Evolutionary conservation across 2,113 vertebrate genomes (phyloP).

Genomic region (Oophaga pumilio): DNA sequence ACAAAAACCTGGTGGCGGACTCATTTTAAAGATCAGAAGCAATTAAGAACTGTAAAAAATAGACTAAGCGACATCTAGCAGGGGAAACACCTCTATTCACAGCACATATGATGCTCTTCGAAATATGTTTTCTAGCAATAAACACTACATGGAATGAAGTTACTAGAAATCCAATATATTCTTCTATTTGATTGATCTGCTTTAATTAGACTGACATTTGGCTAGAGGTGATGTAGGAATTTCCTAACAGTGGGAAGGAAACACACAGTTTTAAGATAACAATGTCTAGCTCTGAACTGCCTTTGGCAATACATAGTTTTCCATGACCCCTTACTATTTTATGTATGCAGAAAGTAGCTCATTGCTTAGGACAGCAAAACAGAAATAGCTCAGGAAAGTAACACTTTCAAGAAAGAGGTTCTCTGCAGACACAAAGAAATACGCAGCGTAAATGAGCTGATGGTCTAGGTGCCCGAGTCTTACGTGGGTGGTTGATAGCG

Average conservation of each 20-base stretch:
- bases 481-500: constrained; percentile 26
- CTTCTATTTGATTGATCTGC: constrained; percentile 3
- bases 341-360: constrained; percentile 31
- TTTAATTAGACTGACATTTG: constrained; percentile 27
- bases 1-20: no score
- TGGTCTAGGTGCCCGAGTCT: constrained; percentile 13
- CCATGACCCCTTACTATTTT: constrained; percentile 38
- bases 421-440: constrained; percentile 38
- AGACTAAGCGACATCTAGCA: not conserved
- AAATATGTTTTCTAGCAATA: not conserved
- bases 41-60: not conserved
- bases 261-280: constrained; percentile 24
- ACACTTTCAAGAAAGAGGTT: constrained; percentile 38
- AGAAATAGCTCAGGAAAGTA: constrained; percentile 46
- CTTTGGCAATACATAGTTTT: constrained; percentile 39
- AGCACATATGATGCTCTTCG: not conserved
- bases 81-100: not conserved
- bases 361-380: constrained; percentile 49
- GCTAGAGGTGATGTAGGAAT: constrained; percentile 29
- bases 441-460: not conserved
- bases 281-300: constrained; percentile 38
- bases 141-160: not conserved
- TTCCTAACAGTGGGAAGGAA: constrained; percentile 14
- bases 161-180: not conserved
- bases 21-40: no score